Percentiles rank a stretch among this genome's conserved stretches.
phyloP scores from a whole-genome alignment of 2,113 vertebrate genomes.

The Ranitomeya variabilis region DNA sequence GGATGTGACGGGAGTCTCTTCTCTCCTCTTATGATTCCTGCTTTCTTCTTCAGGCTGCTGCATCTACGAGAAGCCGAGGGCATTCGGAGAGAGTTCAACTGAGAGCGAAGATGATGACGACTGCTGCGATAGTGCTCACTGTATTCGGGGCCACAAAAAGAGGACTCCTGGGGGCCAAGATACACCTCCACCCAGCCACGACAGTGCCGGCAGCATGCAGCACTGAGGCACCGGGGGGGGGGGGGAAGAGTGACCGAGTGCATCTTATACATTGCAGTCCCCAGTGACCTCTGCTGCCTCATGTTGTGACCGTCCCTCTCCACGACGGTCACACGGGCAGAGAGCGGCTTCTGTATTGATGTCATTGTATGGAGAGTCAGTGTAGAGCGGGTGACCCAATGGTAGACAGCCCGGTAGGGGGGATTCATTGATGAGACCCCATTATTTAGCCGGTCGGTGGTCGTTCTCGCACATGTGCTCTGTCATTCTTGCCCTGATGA shows the following conservation, averaged over 20 bases:
- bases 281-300: background rate
- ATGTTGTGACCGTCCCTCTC: background rate
- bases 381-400: background rate
- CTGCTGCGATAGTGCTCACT: constrained; percentile 88
- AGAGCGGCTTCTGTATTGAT: background rate
- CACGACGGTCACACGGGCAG: constrained; percentile 15
- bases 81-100: constrained; percentile 89
- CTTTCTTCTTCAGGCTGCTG: constrained; percentile 79
- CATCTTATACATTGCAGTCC: constrained; percentile 5
- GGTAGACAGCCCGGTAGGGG: background rate
- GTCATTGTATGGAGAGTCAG: background rate
- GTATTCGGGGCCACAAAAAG: constrained; percentile 83
- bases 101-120: constrained; percentile 90
- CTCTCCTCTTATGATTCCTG: too few relatives aligned
- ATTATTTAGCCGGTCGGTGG: background rate
- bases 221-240: constrained; percentile 20
- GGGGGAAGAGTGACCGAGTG: background rate
- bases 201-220: constrained; percentile 41
- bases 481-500: background rate
- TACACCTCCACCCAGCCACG: constrained; percentile 11
- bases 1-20: background rate
- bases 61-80: constrained; percentile 88
- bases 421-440: background rate
- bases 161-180: constrained; percentile 55
- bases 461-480: background rate